phyloP scores from a whole-genome alignment of 2,797 vertebrate genomes.

The Myripristis murdjan region DNA sequence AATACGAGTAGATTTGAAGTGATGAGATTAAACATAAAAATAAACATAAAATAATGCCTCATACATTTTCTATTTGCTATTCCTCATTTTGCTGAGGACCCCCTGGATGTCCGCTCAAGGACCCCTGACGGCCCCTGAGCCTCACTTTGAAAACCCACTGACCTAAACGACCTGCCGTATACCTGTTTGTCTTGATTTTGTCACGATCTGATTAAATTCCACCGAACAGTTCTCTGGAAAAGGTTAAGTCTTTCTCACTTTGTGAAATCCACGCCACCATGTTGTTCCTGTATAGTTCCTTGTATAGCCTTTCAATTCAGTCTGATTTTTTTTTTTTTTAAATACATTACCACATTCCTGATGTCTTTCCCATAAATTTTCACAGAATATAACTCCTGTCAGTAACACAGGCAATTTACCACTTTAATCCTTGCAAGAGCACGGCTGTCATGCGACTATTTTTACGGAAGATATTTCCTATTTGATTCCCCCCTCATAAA shows the following conservation, averaged over 20 bases:
- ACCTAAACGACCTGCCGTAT: too few species aligned
- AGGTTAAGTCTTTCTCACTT: background rate
- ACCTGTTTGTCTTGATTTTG: background rate
- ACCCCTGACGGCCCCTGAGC: too few species aligned
- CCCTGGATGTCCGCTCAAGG: too few species aligned
- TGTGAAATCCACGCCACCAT: background rate
- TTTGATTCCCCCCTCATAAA: constrained; percentile 37
- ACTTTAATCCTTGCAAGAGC: constrained; percentile 7
- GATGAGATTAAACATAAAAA: too few species aligned
- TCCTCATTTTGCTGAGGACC: too few species aligned
- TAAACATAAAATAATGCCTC: too few species aligned
- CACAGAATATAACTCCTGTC: background rate
- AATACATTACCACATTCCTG: background rate
- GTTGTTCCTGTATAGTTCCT: too few species aligned
- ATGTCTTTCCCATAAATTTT: background rate
- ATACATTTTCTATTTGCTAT: too few species aligned
- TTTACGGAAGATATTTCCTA: constrained; percentile 45
- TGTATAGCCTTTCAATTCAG: too few species aligned
- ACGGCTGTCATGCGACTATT: constrained; percentile 40
- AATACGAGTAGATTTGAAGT: too few species aligned
- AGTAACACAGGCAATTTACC: constrained; percentile 1
- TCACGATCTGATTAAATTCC: background rate
- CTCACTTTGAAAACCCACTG: too few species aligned
- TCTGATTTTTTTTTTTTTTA: background rate
- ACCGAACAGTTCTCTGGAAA: background rate